These are phyloP conservation scores for Chironomus riparius DNA, from an alignment of 2,888 invertebrate genomes.

Conservation along the genomic window DNA sequence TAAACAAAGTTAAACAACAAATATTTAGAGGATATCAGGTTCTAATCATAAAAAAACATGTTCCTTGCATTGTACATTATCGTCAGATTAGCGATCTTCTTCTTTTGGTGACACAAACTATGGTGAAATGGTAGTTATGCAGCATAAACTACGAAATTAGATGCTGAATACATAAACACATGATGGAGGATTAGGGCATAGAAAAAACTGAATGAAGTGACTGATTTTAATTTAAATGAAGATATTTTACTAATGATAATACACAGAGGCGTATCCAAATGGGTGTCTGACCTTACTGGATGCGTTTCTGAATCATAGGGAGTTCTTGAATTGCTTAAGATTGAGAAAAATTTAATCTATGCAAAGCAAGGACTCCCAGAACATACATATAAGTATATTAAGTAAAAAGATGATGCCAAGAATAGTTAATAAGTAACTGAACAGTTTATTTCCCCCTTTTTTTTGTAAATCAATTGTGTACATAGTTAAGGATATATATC, in stretches of 20 bases:
- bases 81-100: neutral
- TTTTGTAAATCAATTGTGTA: neutral
- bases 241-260: neutral
- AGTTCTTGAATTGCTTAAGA: too few species aligned
- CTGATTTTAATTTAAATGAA: neutral
- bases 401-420: neutral
- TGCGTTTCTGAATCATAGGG: too few species aligned
- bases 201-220: neutral
- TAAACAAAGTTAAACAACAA: conserved; percentile 28
- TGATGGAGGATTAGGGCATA: too few species aligned
- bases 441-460: neutral
- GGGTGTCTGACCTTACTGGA: too few species aligned
- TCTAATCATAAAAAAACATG: neutral
- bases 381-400: neutral
- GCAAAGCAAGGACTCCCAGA: too few species aligned
- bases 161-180: too few species aligned
- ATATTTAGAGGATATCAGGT: neutral
- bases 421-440: neutral
- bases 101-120: too few species aligned
- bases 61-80: neutral
- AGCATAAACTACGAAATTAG: too few species aligned
- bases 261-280: too few species aligned
- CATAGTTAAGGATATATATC: too few species aligned
- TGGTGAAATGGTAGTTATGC: too few species aligned
- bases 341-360: too few species aligned